A percentile compares a stretch with the other conserved stretches of the same genome.
Evolutionary conservation across 23 tunicate species (phyloP).

Genomic region (Diplosoma virens): DNA sequence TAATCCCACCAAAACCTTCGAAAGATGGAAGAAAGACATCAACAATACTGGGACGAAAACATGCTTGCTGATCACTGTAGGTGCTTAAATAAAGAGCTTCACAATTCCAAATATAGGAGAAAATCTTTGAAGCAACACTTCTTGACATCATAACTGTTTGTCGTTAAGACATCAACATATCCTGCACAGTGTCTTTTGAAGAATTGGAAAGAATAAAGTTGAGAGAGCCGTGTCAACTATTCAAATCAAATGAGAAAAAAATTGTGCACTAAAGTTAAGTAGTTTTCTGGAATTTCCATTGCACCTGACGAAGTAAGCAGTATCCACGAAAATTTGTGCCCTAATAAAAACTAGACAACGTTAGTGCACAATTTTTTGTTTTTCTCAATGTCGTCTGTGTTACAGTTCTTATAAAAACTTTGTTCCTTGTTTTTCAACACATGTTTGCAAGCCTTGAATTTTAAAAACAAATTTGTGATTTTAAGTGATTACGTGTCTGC

Average conservation of each 20-base stretch:
- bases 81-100: background rate
- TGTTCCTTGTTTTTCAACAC: background rate
- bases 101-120: background rate
- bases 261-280: no score
- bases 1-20: background rate
- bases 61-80: background rate
- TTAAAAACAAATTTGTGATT: background rate
- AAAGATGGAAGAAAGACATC: background rate
- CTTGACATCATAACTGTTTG: background rate
- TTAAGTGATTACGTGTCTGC: no score
- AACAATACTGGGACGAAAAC: background rate
- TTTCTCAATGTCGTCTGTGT: no score
- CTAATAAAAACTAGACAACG: no score
- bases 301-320: no score
- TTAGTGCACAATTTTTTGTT: background rate
- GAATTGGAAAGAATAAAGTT: no score
- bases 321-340: no score
- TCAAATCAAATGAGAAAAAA: no score
- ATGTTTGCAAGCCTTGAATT: background rate
- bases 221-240: no score
- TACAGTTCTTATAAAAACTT: background rate
- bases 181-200: no score
- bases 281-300: no score
- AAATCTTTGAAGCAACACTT: background rate
- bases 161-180: background rate